These are phyloP conservation scores for Antigone vipio DNA, from an alignment of 2,113 vertebrate species.

Conservation along the genomic window DNA sequence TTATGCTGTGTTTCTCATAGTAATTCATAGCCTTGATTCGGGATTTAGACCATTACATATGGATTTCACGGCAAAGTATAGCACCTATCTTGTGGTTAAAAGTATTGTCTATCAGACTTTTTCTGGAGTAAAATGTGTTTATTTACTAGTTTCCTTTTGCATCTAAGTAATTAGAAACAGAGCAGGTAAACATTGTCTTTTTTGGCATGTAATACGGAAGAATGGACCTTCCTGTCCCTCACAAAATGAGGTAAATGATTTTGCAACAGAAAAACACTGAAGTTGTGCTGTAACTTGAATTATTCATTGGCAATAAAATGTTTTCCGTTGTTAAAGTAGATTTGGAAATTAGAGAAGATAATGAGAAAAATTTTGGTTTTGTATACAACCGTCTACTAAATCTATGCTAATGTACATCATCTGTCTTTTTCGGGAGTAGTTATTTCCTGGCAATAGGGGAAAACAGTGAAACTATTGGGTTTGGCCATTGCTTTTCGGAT, in stretches of 20 bases:
- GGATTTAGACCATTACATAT: neutral
- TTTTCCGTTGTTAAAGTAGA: neutral
- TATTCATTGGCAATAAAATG: neutral
- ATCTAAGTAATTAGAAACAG: neutral
- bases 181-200: neutral
- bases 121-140: neutral
- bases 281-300: neutral
- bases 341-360: constrained; percentile 15
- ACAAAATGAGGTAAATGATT: neutral
- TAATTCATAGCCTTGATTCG: neutral
- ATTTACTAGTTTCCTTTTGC: neutral
- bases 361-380: neutral
- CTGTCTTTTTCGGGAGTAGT: neutral
- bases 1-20: neutral
- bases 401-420: neutral
- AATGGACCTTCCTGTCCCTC: neutral
- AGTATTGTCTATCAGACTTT: neutral
- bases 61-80: neutral
- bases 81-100: neutral
- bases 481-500: neutral
- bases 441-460: neutral
- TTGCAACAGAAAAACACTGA: neutral
- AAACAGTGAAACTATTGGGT: neutral
- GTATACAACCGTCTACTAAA: neutral
- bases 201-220: neutral